Conservation (phyloP, 2,888 invertebrate genomes). For the Caenorhabditis uteleia region DNA sequence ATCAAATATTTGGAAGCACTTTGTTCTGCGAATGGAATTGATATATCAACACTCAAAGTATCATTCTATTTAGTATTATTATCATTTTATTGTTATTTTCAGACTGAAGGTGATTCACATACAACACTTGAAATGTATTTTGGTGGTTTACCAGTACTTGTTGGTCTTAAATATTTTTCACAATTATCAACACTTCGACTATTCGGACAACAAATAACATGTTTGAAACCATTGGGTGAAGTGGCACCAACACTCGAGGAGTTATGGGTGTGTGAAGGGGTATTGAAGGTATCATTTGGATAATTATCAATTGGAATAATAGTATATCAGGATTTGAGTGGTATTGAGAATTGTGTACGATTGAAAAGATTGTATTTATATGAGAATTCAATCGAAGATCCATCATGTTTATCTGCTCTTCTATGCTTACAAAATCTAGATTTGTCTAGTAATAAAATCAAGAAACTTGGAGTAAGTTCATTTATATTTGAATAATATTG, state of each 20-base stretch:
- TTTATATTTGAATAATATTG: no score
- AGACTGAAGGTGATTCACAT: constrained; percentile 51
- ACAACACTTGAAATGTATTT: constrained; percentile 59
- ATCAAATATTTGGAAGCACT: constrained; percentile 61
- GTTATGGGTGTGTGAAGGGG: constrained; percentile 63
- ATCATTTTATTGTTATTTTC: constrained; percentile 7
- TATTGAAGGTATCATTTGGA: constrained; percentile 28
- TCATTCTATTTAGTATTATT: neutral
- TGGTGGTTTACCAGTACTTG: constrained; percentile 59
- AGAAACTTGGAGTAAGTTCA: constrained; percentile 14
- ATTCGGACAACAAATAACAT: constrained; percentile 57
- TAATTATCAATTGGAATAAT: neutral
- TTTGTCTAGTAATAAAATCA: constrained; percentile 26
- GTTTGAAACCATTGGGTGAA: constrained; percentile 56
- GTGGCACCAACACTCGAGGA: constrained; percentile 60
- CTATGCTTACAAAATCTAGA: constrained; percentile 46
- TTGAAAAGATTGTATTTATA: constrained; percentile 58
- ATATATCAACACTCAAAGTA: constrained; percentile 53
- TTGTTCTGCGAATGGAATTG: constrained; percentile 63
- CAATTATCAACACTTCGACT: constrained; percentile 46
- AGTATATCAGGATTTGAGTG: constrained; percentile 45
- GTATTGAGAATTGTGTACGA: constrained; percentile 53
- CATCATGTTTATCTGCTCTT: constrained; percentile 31
- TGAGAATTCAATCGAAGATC: constrained; percentile 58
- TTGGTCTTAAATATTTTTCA: constrained; percentile 61